These are phyloP conservation scores for Anastrepha ludens DNA, from an alignment of 1,140 invertebrate species.

Conservation along the genomic window DNA sequence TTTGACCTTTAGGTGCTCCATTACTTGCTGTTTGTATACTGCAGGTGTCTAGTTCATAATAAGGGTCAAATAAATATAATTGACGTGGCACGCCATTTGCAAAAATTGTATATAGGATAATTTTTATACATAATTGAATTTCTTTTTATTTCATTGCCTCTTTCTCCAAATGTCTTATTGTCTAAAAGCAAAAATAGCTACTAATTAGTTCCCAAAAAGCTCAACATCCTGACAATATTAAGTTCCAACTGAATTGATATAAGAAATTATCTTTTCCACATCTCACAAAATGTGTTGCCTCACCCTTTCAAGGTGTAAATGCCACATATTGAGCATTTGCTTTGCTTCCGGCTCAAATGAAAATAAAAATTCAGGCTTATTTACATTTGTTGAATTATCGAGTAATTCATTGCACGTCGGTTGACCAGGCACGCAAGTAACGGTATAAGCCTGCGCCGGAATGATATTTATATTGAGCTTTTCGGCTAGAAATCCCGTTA, in stretches of 20 bases:
- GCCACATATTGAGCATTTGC: constrained; percentile 75
- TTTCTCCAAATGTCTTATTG: too few species aligned
- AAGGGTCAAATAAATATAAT: too few species aligned
- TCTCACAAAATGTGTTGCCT: not conserved
- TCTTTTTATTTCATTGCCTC: too few species aligned
- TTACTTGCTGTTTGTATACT: too few species aligned
- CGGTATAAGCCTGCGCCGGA: constrained; percentile 56
- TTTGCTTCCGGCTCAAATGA: constrained; percentile 76
- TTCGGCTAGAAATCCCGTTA: constrained; percentile 83
- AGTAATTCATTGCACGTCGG: constrained; percentile 75
- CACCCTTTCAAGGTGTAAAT: not conserved
- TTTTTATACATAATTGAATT: too few species aligned
- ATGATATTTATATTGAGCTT: constrained; percentile 78
- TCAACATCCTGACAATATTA: not conserved
- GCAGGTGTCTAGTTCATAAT: too few species aligned
- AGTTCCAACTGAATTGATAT: not conserved
- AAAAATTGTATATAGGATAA: too few species aligned
- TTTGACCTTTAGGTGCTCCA: too few species aligned
- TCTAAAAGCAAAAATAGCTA: too few species aligned
- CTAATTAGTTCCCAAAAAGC: too few species aligned
- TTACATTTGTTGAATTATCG: constrained; percentile 58
- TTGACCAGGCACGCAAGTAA: not conserved
- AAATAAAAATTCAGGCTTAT: constrained; percentile 76
- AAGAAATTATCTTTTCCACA: not conserved
- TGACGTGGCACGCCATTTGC: too few species aligned